Base-by-base conservation (phyloP, 1,140 invertebrate genomes). In the Bombus soroeensis region DNA sequence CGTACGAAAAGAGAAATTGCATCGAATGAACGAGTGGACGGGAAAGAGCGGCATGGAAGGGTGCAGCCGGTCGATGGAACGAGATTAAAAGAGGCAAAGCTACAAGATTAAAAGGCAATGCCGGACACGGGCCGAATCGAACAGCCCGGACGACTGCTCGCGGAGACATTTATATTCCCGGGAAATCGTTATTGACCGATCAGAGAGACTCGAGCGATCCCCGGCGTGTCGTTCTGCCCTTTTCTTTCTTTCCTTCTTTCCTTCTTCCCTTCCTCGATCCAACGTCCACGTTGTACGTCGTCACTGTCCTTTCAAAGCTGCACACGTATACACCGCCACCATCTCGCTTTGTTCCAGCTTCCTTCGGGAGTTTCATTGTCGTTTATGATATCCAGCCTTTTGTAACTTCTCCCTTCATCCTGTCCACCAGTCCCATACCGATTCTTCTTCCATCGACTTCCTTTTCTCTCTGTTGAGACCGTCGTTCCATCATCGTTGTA, bases 61-160 rank as follows among this genome's bases (percentile, higher is more conserved):
- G 70, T n/a, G 62, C n/a, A 39, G 37, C 41, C 66, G 89, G 89
- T 92, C 89, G 90, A 92, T 92, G 74, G 86, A 91, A 93, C 90
- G 88, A 93, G 91, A 92, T 93, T 93, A 92, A 92, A 93, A 93
- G 91, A 93, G 92, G 89, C 87, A 88, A 92, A 88, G 87, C 90
- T 92, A 90, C 86, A 91, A 92, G 92, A 93, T 93, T 93, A 92
- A 92, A 93, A 92, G 92, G 92, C 92, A 92, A 90, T 89, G 89
- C 85, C 86, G 80, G 86, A 88, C 86, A 81, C 78, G 78, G 79
- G 76, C 71, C 70, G 83, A 90, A 89, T 89, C 77, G 87, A 90
- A 85, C 85, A 62, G 32, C 66, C 71, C 70, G 77, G 80, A 78
- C 73, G 83, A 76, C 39, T 85, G 84, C 74, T 83, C 84, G 81